phyloP scores from a whole-genome alignment of 2,113 vertebrate species.

The Megaleporinus macrocephalus region DNA sequence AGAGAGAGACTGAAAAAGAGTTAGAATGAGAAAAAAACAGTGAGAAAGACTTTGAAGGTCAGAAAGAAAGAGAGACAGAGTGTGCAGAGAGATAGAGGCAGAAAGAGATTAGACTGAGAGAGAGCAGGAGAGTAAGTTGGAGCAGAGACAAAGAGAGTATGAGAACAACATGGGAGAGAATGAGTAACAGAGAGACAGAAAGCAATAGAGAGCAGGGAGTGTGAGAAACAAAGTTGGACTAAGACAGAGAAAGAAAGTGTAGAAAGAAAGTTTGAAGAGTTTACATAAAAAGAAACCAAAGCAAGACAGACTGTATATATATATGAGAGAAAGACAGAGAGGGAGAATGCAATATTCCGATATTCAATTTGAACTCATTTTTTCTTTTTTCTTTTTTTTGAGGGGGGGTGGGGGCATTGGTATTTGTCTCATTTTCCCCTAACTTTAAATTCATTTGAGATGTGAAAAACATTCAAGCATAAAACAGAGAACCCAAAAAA shows the following conservation, averaged over 20 bases:
- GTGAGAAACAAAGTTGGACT: neutral
- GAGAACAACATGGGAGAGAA: neutral
- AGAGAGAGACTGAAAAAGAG: slow-evolving; percentile 25
- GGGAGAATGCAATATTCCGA: too few species aligned
- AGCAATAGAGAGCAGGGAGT: neutral
- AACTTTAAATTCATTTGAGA: too few species aligned
- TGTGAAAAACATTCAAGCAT: neutral
- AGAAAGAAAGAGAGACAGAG: neutral
- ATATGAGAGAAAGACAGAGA: neutral
- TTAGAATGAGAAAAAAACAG: slow-evolving; percentile 2
- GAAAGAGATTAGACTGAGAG: slow-evolving; percentile 12
- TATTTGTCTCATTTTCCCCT: too few species aligned
- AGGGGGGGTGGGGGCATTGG: too few species aligned
- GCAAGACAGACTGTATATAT: too few species aligned
- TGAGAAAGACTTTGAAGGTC: neutral
- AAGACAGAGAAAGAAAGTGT: neutral
- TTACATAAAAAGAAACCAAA: neutral
- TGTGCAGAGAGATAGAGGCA: neutral
- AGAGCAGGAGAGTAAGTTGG: slow-evolving; percentile 10
- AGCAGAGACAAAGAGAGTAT: neutral
- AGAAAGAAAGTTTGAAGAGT: neutral
- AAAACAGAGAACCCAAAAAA: neutral
- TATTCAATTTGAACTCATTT: too few species aligned
- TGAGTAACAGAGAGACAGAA: neutral
- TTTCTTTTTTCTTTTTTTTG: too few species aligned